phyloP scores from a whole-genome alignment of 2,888 invertebrate genomes.

The Ochropacha duplaris region DNA sequence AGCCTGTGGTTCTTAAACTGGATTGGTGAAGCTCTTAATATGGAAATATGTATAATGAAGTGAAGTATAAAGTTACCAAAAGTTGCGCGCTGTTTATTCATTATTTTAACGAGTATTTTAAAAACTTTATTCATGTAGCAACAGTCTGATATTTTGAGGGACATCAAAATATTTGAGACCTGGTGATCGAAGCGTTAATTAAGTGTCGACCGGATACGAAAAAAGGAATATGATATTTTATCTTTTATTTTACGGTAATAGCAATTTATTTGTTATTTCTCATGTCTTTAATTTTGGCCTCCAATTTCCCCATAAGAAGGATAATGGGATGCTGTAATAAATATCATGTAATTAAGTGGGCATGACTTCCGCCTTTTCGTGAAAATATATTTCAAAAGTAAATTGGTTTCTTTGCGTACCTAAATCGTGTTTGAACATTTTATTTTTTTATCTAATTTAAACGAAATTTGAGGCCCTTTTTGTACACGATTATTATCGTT shows the following conservation, averaged over 20 bases:
- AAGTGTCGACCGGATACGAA: conserved; percentile 35
- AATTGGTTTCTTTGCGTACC: conserved; percentile 2
- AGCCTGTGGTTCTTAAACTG: conserved; percentile 1
- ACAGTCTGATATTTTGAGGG: too few species aligned
- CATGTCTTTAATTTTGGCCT: conserved; percentile 25
- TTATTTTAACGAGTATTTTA: too few species aligned
- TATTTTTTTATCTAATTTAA: background rate
- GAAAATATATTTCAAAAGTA: conserved; percentile 8
- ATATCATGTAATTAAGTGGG: conserved; percentile 7
- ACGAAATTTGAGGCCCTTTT: too few species aligned
- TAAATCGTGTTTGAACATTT: conserved; percentile 3
- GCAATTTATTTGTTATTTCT: conserved; percentile 37
- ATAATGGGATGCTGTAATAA: conserved; percentile 21
- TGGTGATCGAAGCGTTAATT: conserved; percentile 37
- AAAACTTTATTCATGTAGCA: too few species aligned
- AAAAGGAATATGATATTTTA: conserved; percentile 24
- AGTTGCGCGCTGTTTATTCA: too few species aligned
- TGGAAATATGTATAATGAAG: too few species aligned
- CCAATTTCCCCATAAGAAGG: conserved; percentile 16
- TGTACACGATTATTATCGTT: too few species aligned
- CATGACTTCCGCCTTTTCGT: conserved; percentile 6
- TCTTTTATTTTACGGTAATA: conserved; percentile 35
- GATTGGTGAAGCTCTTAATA: background rate
- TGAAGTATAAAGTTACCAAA: too few species aligned
- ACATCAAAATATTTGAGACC: conserved; percentile 25